Percentiles rank a stretch among this genome's conserved stretches.
Conservation (phyloP, 2,888 invertebrate species). For the Azorinus chamasolen region DNA sequence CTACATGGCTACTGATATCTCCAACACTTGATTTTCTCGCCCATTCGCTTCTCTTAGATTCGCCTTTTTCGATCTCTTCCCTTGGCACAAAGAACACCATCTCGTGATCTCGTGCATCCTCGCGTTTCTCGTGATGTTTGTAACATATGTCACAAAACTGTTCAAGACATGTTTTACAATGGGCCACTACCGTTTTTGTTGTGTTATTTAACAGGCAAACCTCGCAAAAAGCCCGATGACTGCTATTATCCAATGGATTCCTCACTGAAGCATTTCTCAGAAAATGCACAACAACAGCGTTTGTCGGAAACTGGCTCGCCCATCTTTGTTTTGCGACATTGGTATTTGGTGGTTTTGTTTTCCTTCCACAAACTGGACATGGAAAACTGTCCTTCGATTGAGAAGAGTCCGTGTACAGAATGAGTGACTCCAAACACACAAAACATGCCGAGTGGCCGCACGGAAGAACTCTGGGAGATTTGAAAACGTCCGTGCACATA, state of each 20-base stretch:
- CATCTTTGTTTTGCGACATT: slow-evolving; percentile 41
- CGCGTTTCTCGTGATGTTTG: slow-evolving; percentile 46
- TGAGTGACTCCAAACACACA: slow-evolving; percentile 48
- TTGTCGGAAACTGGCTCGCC: slow-evolving; percentile 59
- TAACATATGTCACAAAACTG: slow-evolving; percentile 51
- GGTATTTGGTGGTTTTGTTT: slow-evolving; percentile 35
- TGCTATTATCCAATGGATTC: slow-evolving; percentile 35
- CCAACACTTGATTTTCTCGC: neutral
- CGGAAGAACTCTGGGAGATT: slow-evolving; percentile 56
- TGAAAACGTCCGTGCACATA: slow-evolving; percentile 54
- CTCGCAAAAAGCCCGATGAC: slow-evolving; percentile 58
- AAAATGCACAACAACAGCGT: slow-evolving; percentile 35
- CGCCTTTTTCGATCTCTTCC: slow-evolving; percentile 18
- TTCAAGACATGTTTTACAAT: slow-evolving; percentile 56
- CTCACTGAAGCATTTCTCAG: slow-evolving; percentile 47
- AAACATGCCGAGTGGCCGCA: slow-evolving; percentile 61
- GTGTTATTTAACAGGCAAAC: slow-evolving; percentile 55
- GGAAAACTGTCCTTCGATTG: slow-evolving; percentile 48
- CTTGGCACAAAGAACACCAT: slow-evolving; percentile 32
- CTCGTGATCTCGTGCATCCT: slow-evolving; percentile 54
- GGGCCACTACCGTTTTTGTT: slow-evolving; percentile 27
- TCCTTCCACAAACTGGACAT: slow-evolving; percentile 52
- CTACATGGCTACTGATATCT: neutral
- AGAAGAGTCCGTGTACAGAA: slow-evolving; percentile 51
- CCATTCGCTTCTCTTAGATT: slow-evolving; percentile 1